phyloP scores from a whole-genome alignment of 2,113 vertebrate species.

The Ceratotherium simum region DNA sequence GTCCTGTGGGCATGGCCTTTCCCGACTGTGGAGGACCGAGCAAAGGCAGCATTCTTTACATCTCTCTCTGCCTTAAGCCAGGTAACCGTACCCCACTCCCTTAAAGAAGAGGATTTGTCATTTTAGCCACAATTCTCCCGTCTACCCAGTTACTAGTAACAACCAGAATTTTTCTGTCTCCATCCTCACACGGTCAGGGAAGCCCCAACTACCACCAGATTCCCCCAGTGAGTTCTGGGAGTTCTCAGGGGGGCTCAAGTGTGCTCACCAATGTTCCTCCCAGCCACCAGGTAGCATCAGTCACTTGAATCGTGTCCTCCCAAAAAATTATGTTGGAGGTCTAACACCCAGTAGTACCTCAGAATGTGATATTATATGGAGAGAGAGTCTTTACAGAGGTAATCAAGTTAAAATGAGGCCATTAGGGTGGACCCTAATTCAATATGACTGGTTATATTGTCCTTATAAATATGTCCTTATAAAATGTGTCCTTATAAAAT shows the following conservation, averaged over 20 bases:
- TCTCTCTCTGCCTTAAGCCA: background rate
- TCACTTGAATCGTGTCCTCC: background rate
- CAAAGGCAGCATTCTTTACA: conserved; percentile 24
- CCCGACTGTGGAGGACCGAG: background rate
- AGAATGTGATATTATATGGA: background rate
- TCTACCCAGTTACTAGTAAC: background rate
- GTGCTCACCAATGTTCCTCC: background rate
- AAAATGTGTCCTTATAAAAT: background rate
- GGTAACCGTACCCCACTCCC: background rate
- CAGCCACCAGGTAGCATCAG: background rate
- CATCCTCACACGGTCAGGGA: background rate
- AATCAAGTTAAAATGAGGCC: background rate
- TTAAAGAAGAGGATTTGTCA: background rate
- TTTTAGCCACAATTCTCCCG: conserved; percentile 33
- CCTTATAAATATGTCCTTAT: background rate
- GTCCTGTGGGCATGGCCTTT: background rate
- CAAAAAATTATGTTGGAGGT: background rate
- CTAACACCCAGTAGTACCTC: background rate
- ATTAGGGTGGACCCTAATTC: background rate
- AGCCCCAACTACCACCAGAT: background rate
- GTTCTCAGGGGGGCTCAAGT: too few relatives aligned
- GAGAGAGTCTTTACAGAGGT: background rate
- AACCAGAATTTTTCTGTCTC: background rate
- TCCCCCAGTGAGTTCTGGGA: background rate
- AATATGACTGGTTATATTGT: background rate